phyloP scores from a whole-genome alignment of 2,797 vertebrate species.

The Pangasius sanitwongsei region DNA sequence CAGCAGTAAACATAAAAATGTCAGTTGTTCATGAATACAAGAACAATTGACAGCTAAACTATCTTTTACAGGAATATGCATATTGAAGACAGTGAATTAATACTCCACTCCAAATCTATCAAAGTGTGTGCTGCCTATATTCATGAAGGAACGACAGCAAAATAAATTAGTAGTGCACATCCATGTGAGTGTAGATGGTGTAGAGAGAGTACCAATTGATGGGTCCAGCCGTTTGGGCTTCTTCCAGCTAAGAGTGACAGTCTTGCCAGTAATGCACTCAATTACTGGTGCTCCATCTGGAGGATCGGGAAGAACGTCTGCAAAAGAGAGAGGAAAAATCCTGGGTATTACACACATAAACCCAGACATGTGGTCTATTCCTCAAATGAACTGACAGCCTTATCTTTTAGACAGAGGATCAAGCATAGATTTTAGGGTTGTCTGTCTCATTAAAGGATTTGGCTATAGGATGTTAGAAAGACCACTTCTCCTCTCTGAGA shows the following conservation, averaged over 20 bases:
- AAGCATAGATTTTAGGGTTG: neutral
- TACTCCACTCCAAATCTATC: neutral
- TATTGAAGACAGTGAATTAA: neutral
- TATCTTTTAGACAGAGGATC: neutral
- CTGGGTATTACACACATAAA: constrained; percentile 13
- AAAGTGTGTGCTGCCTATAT: neutral
- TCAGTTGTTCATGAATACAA: too few species aligned
- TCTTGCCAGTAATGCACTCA: constrained; percentile 87
- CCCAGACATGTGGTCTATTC: neutral
- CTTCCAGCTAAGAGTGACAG: constrained; percentile 87
- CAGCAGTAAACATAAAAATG: neutral
- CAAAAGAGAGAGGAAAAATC: constrained; percentile 17
- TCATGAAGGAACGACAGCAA: neutral
- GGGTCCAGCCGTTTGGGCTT: constrained; percentile 90
- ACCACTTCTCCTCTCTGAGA: neutral
- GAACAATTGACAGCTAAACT: neutral
- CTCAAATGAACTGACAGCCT: constrained; percentile 2
- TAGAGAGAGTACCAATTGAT: constrained; percentile 82
- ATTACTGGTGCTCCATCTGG: constrained; percentile 88
- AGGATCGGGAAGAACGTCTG: constrained; percentile 93
- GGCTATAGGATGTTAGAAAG: neutral
- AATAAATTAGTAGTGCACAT: neutral
- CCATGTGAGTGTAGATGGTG: neutral
- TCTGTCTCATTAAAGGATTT: constrained; percentile 19
- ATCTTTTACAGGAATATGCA: neutral